Base-by-base conservation (phyloP, 2,797 vertebrate species). In the Enteromius mattozi region DNA sequence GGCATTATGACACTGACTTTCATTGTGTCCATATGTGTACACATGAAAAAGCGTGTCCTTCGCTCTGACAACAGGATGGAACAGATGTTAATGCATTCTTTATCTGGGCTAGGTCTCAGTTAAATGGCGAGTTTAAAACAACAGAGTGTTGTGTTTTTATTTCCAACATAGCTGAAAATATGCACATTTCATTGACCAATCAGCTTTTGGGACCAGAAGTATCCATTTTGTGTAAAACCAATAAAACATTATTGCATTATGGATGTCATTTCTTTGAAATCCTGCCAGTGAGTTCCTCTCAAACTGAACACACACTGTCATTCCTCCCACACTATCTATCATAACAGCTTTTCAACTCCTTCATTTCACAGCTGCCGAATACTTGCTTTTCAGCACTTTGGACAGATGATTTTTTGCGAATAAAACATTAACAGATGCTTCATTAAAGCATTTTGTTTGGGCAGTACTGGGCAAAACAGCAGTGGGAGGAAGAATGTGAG, bases 401-500 rank as follows among this genome's bases (percentile, higher is more conserved):
- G 45, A 80, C 81, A 78, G 37, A 74, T 74, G 24, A 79, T 56
- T 75, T 75, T 82, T 27, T 75, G 63, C 0, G 76, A 69, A 84
- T 45, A 77, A 83, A 63, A 51, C 47, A 30, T 85, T 76, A 85
- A 65, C 66, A 81, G 70, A 47, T 1, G 6, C 9, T 61, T 72
- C 49, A 78, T 10, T 45, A 14, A 68, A 69, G 61, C 59, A 42
- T 37, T 21, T 27, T 75, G 42, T 54, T 49, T 71, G 45, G 33
- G n/a, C 4, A 16, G 7, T n/a, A 76, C 49, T 17, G 9, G 12
- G 21, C 12, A 70, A 75, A 78, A 78, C 9, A 80, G 42, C 37
- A 69, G 30, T 19, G 71, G 72, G 63, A 68, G 87, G 0, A 27
- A 85, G 84, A 92, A 90, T 85, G 89, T 80, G 2, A 19, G 88